Percentiles rank a stretch among this genome's conserved stretches.
These are phyloP conservation scores for Balearica regulorum DNA, from an alignment of 2,797 vertebrate species.

Conservation along the genomic window DNA sequence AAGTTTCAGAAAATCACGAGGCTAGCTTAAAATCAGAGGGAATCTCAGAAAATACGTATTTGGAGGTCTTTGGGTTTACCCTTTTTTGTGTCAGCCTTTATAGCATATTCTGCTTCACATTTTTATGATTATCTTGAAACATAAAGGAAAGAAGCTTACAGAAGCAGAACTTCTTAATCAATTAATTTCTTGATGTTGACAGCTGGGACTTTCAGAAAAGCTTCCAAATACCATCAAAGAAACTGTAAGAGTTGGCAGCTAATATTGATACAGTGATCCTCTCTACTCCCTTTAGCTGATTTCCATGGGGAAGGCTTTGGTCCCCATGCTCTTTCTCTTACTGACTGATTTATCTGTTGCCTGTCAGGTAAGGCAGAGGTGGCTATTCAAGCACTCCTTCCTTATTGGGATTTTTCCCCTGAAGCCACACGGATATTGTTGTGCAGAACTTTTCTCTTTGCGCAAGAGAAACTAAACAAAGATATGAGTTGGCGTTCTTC, in stretches of 20 bases:
- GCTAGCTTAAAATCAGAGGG: neutral
- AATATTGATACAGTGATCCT: neutral
- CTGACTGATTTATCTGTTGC: neutral
- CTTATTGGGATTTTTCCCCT: neutral
- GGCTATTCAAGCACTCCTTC: neutral
- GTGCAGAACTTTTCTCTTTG: neutral
- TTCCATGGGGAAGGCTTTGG: neutral
- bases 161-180: neutral
- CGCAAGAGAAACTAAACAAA: neutral
- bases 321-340: neutral
- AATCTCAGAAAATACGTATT: neutral
- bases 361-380: neutral
- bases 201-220: neutral
- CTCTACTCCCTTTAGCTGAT: neutral
- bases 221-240: constrained; percentile 9
- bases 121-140: neutral
- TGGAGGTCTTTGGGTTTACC: neutral
- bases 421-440: neutral
- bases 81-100: neutral
- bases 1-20: neutral
- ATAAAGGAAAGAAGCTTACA: neutral
- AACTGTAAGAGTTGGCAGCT: neutral
- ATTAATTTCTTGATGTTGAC: neutral
- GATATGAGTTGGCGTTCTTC: neutral
- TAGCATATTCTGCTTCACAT: neutral